phyloP scores from a whole-genome alignment of 2,113 vertebrate genomes.

The Nycticebus coucang region DNA sequence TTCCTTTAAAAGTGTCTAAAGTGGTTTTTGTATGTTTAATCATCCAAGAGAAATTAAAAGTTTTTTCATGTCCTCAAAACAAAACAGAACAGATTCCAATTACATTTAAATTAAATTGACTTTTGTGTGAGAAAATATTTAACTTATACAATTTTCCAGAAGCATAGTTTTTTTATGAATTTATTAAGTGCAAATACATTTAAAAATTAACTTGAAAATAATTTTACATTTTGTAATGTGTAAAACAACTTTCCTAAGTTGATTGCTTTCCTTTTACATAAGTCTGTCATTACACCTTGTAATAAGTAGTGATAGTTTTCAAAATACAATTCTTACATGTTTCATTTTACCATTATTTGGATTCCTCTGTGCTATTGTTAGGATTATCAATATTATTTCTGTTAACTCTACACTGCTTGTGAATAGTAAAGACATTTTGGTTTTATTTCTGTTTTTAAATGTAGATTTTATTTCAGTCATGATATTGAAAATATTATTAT shows the following conservation, averaged over 20 bases:
- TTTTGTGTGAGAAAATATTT: neutral
- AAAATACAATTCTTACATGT: neutral
- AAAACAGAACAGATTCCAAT: slow-evolving; percentile 25
- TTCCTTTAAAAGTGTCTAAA: neutral
- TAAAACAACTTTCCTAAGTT: neutral
- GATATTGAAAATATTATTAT: neutral
- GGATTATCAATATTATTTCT: neutral
- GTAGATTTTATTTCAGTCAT: neutral
- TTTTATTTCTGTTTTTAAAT: neutral
- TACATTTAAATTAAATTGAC: neutral
- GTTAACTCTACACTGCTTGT: neutral
- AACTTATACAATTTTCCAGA: neutral
- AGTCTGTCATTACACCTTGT: neutral
- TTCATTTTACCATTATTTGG: neutral
- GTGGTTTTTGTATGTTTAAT: neutral
- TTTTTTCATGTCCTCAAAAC: neutral
- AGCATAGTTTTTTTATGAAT: neutral
- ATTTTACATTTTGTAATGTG: neutral
- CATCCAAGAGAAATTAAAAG: neutral
- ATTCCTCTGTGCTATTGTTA: neutral
- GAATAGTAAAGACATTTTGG: neutral
- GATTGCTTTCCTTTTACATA: neutral
- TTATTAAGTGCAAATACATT: neutral
- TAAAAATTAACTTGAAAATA: slow-evolving; percentile 18
- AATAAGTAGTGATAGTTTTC: neutral